Conservation (phyloP, 2,888 invertebrate genomes). For the Steromphala cineraria region DNA sequence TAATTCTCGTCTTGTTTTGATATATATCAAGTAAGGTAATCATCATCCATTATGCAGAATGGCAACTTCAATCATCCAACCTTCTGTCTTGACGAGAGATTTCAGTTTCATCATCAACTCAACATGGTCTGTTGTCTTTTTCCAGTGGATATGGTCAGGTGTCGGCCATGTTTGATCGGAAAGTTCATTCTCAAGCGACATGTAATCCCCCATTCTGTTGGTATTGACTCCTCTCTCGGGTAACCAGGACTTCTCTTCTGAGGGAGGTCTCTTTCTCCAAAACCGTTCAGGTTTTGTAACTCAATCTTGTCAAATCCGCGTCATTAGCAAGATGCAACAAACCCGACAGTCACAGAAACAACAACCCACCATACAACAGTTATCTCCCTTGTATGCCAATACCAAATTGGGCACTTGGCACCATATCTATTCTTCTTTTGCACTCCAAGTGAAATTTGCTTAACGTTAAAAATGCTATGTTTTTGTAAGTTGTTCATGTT, state of each 20-base stretch:
- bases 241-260: not conserved
- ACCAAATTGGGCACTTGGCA: too few species aligned
- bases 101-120: too few species aligned
- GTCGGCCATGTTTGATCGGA: slow-evolving; percentile 7
- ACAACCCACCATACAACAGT: not conserved
- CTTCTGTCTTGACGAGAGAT: too few species aligned
- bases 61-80: too few species aligned
- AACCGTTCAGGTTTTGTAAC: slow-evolving; percentile 17
- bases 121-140: not conserved
- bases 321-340: slow-evolving; percentile 15
- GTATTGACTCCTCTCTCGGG: slow-evolving; percentile 12
- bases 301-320: slow-evolving; percentile 3
- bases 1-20: too few species aligned
- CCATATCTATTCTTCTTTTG: too few species aligned
- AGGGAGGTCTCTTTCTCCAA: not conserved
- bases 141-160: not conserved
- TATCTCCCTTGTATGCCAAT: not conserved
- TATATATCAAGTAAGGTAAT: too few species aligned
- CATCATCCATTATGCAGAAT: too few species aligned
- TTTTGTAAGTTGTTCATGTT: too few species aligned
- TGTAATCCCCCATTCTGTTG: slow-evolving; percentile 9
- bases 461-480: too few species aligned
- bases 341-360: not conserved
- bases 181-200: not conserved
- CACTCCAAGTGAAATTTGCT: too few species aligned